Evolutionary conservation across 2,113 vertebrate species (phyloP).

Genomic region (Eurypyga helias): DNA sequence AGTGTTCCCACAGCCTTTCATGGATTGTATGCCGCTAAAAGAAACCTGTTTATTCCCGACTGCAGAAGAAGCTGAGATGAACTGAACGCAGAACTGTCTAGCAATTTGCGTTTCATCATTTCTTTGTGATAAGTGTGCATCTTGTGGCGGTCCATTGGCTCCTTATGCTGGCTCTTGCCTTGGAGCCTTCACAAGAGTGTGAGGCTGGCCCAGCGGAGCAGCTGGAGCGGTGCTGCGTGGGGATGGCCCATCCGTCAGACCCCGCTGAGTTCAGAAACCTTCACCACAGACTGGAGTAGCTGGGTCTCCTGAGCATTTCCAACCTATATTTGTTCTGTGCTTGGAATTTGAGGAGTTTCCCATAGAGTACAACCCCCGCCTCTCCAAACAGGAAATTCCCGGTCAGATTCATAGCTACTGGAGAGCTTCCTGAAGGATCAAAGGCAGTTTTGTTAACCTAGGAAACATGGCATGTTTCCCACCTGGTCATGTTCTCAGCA

Average conservation of each 20-base stretch:
- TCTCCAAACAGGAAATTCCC: neutral
- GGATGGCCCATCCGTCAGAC: neutral
- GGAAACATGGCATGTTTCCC: neutral
- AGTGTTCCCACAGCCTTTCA: neutral
- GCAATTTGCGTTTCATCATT: neutral
- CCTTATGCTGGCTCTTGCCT: neutral
- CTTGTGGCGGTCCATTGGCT: neutral
- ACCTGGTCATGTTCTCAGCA: neutral
- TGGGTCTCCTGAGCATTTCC: neutral
- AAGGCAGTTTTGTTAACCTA: neutral
- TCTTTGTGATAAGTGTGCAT: neutral
- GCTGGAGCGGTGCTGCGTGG: accelerated
- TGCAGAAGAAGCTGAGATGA: neutral
- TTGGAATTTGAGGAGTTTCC: neutral
- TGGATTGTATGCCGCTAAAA: neutral
- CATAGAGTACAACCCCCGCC: accelerated
- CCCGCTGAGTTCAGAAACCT: neutral
- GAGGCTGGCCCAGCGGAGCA: neutral
- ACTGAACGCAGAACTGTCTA: neutral
- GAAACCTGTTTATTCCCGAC: neutral
- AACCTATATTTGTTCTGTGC: neutral
- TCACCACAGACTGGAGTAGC: neutral
- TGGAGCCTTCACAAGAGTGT: neutral
- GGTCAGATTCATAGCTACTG: neutral
- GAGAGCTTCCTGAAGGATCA: neutral